Conservation (phyloP, 2,888 invertebrate genomes). For the Drosophila paramelanica region DNA sequence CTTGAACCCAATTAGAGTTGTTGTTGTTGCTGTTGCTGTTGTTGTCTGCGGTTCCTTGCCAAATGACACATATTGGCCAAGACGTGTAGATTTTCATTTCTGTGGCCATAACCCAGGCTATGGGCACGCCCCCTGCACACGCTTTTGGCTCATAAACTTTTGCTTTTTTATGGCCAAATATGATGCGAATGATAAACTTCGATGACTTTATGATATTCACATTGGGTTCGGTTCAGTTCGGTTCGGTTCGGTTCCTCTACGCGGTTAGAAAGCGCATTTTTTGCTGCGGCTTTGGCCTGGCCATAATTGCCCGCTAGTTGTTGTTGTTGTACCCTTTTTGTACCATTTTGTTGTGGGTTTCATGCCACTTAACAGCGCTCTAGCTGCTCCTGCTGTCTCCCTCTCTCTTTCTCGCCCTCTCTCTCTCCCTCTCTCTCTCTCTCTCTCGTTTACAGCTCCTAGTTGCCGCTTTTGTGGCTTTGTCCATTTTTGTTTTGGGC, state of each 20-base stretch:
- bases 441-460: constrained; percentile 5
- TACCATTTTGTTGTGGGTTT: constrained; percentile 64
- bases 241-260: constrained; percentile 7
- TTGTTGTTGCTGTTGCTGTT: constrained; percentile 26
- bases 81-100: constrained; percentile 65
- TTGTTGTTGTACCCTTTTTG: constrained; percentile 64
- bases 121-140: constrained; percentile 61
- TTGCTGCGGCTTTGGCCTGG: constrained; percentile 16
- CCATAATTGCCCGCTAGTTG: constrained; percentile 47
- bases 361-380: constrained; percentile 40
- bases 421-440: no score
- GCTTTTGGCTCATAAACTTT: constrained; percentile 58
- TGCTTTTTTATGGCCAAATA: constrained; percentile 24
- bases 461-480: constrained; percentile 55
- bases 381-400: constrained; percentile 8
- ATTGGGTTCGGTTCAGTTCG: not conserved
- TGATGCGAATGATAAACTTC: constrained; percentile 71
- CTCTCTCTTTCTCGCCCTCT: no score
- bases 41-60: constrained; percentile 12
- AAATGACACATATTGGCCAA: constrained; percentile 69
- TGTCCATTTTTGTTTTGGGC: constrained; percentile 60
- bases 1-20: constrained; percentile 70
- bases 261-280: constrained; percentile 69
- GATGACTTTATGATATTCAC: constrained; percentile 69
- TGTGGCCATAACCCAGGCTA: constrained; percentile 15